Evolutionary conservation across 2,113 vertebrate genomes (phyloP), one percentile per base, ranked within the genome.

Genomic region (Scolopax mira): DNA sequence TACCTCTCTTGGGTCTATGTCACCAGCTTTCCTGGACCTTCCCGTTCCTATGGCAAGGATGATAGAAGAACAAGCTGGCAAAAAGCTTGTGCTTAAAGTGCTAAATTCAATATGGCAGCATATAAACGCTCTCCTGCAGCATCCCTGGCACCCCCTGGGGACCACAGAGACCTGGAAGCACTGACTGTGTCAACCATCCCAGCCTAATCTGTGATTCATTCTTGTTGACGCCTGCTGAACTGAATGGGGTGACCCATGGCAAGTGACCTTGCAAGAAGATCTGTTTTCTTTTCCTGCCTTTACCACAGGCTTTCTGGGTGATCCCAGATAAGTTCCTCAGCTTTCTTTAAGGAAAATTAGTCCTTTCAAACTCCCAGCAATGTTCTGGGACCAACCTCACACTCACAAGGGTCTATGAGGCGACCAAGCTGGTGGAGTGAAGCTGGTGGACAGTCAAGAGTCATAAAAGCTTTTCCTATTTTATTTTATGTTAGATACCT

Each of bases 151-250:
- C 35, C 10, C 60, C 83, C 72, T 46, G 48, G 13, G 61, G 33
- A 73, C 12, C 0, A 2, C 30, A 85, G 30, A 9, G 15, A 42
- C 25, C 39, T 21, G 39, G 58, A 2, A 1, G n/a, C 10, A 5
- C 10, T 22, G 55, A 39, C 33, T 25, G 3, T 10, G 17, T 11
- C 69, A 64, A 13, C 70, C n/a, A 49, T 8, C 27, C 52, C 41
- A 22, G 35, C 21, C 35, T 27, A 6, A n/a, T 10, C 39, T 60
- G n/a, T 4, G 22, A 41, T 62, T 4, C 8, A 8, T 7, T 11
- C 66, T 62, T 41, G 48, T 41, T 3, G 4, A 44, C 44, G 33
- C 22, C 11, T 2, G 5, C 35, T 27, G 28, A 54, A 42, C 18
- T 25, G 15, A 46, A 6, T 1, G 13, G 48, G 25, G 64, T 79